These are phyloP conservation scores for Achroia grisella DNA, from an alignment of 1,140 invertebrate genomes.

Conservation along the genomic window DNA sequence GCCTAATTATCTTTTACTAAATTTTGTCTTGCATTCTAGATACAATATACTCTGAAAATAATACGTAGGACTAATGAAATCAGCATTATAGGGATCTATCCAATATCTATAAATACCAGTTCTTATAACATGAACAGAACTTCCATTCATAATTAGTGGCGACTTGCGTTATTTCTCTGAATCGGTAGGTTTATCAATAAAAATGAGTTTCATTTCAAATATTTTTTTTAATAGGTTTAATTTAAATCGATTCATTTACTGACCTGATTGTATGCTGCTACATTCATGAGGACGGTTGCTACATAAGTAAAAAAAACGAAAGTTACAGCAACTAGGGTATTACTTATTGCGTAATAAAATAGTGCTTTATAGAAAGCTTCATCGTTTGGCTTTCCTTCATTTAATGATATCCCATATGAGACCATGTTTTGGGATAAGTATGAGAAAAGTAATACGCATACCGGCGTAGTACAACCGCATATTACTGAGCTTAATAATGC, in stretches of 20 bases:
- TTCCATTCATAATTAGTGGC: no score
- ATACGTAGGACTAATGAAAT: no score
- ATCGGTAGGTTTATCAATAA: no score
- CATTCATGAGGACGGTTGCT: conserved; percentile 28
- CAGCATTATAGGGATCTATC: no score
- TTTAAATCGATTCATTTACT: conserved; percentile 5
- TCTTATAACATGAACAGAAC: no score
- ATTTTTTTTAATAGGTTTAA: conserved; percentile 18
- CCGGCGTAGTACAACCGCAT: conserved; percentile 21
- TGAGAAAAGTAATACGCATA: conserved; percentile 26
- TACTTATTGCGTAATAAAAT: conserved; percentile 21
- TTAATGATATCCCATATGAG: conserved; percentile 14
- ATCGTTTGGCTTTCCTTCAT: conserved; percentile 3
- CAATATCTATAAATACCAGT: no score
- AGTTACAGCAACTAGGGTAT: conserved; percentile 19
- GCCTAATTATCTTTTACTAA: no score
- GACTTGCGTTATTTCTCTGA: no score
- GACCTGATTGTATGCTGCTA: conserved; percentile 41
- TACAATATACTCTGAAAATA: no score
- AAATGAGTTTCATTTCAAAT: conserved; percentile 15
- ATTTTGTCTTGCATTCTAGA: no score
- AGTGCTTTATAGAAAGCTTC: conserved; percentile 18
- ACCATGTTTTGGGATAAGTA: conserved; percentile 33
- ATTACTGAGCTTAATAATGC: conserved; percentile 16
- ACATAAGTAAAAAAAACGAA: conserved; percentile 26